Percentiles rank a stretch among this genome's conserved stretches.
phyloP scores from a whole-genome alignment of 2,888 invertebrate species.

The Dryobotodes eremita region DNA sequence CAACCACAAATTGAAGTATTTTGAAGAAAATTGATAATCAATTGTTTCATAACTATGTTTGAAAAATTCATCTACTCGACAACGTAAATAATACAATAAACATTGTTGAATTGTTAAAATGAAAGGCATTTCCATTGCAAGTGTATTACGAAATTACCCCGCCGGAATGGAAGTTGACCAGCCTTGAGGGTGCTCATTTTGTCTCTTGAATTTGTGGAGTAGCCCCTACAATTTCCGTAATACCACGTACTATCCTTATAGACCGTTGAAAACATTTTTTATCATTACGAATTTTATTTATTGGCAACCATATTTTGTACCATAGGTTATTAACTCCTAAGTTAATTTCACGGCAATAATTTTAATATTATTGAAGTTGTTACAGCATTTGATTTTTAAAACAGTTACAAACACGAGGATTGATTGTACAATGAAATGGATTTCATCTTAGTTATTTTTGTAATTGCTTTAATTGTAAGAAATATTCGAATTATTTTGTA shows the following conservation, averaged over 20 bases:
- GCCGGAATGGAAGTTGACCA: neutral
- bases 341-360: slow-evolving; percentile 47
- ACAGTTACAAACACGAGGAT: neutral
- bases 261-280: neutral
- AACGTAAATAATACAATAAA: no score
- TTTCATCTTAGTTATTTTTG: slow-evolving; percentile 31
- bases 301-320: neutral
- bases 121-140: neutral
- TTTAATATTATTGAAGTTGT: slow-evolving; percentile 28
- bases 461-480: slow-evolving; percentile 44
- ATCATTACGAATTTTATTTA: neutral
- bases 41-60: neutral
- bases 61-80: no score
- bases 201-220: neutral
- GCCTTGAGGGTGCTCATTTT: neutral
- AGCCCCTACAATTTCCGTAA: no score
- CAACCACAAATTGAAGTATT: no score
- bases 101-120: no score
- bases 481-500: neutral
- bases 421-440: slow-evolving; percentile 56
- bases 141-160: neutral
- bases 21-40: no score
- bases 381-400: slow-evolving; percentile 12
- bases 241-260: neutral
- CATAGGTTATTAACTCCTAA: neutral